Base-by-base conservation (phyloP, 2,888 invertebrate genomes). In the Hoplodrina ambigua region DNA sequence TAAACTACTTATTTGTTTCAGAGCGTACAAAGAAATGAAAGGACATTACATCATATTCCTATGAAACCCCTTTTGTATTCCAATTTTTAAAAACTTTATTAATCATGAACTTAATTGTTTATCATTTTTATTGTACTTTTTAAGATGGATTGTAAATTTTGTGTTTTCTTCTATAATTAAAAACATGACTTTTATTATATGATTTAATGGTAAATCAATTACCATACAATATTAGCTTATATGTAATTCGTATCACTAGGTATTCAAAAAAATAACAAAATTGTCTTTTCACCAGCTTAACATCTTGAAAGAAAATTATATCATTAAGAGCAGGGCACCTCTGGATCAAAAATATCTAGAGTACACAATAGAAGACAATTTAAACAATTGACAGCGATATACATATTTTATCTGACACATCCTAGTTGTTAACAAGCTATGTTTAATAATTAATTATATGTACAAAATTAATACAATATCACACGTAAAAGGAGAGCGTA, bases 141-240 rank as follows among this genome's bases (percentile, higher is more conserved):
- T 80, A 69, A 61, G 56, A 54, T 57, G 50, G 66, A 68, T 63
- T 61, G 55, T 52, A 72, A 65, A 72, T 71, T 67, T 57, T 62
- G 60, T 77, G 46, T 44, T 64, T 20, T 50, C 15, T 37, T 49
- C 59, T 54, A 41, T 55, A 33, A 81, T 69, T 68, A 85, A 83
- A 81, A 63, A 77, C 65, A 68, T 66, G n/a, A 60, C 65, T 71
- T 70, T 78, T 69, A 49, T 71, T 74, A 65, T 76, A 75, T 75
- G 80, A 81, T 85, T 84, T 84, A 85, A 87, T 91, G 90, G 92
- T 88, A 91, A 89, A 87, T 89, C 84, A 82, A 86, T 89, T 90
- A 91, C 90, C 92, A 75, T 85, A 86, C 87, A 85, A 63, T 78
- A 72, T 84, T 85, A 80, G 80, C 85, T 87, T 89, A 88, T 33